Evolutionary conservation across 2,113 vertebrate species (phyloP).

Genomic region (Camarhynchus parvulus): DNA sequence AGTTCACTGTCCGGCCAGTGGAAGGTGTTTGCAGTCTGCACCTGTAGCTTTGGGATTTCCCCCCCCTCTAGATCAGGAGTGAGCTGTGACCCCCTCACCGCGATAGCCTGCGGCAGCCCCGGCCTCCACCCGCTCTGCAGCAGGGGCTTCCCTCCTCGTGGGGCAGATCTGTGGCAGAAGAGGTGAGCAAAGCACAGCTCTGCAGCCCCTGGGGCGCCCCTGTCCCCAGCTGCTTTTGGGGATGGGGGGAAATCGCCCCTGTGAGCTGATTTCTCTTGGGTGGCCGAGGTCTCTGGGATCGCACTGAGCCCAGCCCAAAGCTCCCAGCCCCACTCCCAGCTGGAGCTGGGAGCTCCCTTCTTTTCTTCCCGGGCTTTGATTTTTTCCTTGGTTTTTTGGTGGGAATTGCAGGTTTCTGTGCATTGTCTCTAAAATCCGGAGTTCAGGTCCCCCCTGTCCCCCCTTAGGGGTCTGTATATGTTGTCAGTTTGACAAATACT

Average conservation of each 20-base stretch:
- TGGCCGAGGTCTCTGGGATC: neutral
- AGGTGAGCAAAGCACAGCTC: neutral
- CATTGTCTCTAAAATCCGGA: slow-evolving; percentile 43
- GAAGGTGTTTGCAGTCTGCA: slow-evolving; percentile 45
- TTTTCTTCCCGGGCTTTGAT: neutral
- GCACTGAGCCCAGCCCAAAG: neutral
- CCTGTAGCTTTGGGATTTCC: neutral
- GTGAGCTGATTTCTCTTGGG: slow-evolving; percentile 31
- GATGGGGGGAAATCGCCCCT: neutral
- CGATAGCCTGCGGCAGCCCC: neutral
- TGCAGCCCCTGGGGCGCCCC: neutral
- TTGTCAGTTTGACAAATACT: slow-evolving; percentile 76
- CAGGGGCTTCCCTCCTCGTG: slow-evolving; percentile 40
- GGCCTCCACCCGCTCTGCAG: neutral
- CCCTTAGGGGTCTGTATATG: slow-evolving; percentile 68
- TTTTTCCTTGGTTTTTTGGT: neutral
- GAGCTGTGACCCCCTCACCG: neutral
- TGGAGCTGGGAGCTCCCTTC: neutral
- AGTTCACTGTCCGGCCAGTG: slow-evolving; percentile 21
- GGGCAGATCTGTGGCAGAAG: slow-evolving; percentile 15
- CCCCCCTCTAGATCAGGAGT: slow-evolving; percentile 19
- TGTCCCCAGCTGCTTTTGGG: neutral
- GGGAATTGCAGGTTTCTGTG: slow-evolving; percentile 40
- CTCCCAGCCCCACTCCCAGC: neutral
- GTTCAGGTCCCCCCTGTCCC: slow-evolving; percentile 19